phyloP scores from a whole-genome alignment of 2,797 vertebrate genomes.

The Rhabdomys pumilio region DNA sequence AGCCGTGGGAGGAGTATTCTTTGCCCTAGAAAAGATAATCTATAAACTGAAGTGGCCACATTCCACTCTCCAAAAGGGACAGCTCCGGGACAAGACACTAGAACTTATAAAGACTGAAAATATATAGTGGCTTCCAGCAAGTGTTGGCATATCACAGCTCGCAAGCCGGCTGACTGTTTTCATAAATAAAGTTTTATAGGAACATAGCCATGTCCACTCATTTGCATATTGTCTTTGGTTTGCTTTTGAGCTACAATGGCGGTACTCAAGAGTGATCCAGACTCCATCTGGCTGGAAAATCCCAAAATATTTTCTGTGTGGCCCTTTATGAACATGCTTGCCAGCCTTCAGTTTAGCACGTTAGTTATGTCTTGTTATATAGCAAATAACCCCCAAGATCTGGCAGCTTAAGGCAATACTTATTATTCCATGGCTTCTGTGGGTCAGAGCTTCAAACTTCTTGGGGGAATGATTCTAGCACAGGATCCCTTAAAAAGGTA shows the following conservation, averaged over 20 bases:
- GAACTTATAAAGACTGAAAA: conserved; percentile 29
- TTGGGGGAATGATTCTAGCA: neutral
- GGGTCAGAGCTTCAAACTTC: neutral
- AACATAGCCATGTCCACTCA: neutral
- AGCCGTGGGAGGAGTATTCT: neutral
- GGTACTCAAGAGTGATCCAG: neutral
- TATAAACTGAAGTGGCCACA: neutral
- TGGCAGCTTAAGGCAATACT: neutral
- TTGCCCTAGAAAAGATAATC: neutral
- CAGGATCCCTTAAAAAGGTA: neutral
- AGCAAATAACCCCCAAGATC: neutral
- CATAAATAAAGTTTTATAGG: conserved; percentile 59
- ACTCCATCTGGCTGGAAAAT: neutral
- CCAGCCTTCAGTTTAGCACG: neutral
- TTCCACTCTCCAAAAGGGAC: neutral
- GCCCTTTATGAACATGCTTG: neutral
- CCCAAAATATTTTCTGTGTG: conserved; percentile 25
- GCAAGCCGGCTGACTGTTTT: conserved; percentile 1
- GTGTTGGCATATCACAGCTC: neutral
- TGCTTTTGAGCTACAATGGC: neutral
- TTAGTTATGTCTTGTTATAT: conserved; percentile 24
- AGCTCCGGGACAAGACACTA: neutral
- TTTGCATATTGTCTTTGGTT: conserved; percentile 1
- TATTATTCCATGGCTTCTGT: neutral
- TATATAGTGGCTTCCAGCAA: neutral